Evolutionary conservation across 2,113 vertebrate genomes (phyloP).

Genomic region (Scatophagus argus): DNA sequence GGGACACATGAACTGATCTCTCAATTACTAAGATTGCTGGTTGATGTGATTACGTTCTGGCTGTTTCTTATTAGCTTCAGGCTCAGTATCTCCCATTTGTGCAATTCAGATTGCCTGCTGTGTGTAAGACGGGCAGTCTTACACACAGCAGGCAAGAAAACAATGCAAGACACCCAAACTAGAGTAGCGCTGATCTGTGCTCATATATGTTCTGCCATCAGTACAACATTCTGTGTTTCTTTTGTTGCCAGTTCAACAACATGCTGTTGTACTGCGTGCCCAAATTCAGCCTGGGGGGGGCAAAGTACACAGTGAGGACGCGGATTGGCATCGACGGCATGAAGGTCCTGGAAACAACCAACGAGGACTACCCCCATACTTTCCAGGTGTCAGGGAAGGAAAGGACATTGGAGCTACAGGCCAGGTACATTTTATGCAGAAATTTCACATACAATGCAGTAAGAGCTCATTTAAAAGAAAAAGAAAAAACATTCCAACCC

Average conservation of each 20-base stretch:
- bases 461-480: background rate
- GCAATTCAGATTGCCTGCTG: constrained; percentile 22
- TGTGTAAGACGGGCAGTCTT: background rate
- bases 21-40: constrained; percentile 37
- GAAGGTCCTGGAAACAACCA: constrained; percentile 93
- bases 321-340: constrained; percentile 95
- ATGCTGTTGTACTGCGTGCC: constrained; percentile 98
- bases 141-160: no score
- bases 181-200: background rate
- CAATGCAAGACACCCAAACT: background rate
- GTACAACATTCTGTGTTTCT: background rate
- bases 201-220: background rate
- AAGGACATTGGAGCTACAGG: constrained; percentile 94
- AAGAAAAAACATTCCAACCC: background rate
- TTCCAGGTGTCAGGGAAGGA: constrained; percentile 99
- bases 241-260: constrained; percentile 92
- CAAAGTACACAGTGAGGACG: constrained; percentile 93
- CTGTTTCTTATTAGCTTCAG: constrained; percentile 54
- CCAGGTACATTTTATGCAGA: constrained; percentile 83
- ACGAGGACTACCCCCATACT: constrained; percentile 96
- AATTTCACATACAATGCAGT: background rate
- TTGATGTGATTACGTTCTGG: constrained; percentile 55
- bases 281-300: constrained; percentile 95
- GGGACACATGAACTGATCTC: constrained; percentile 30
- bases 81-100: constrained; percentile 33